These are phyloP conservation scores for Umimayanthus kanabou DNA, from an alignment of 92 coral and sea anemone genomes.

Conservation along the genomic window DNA sequence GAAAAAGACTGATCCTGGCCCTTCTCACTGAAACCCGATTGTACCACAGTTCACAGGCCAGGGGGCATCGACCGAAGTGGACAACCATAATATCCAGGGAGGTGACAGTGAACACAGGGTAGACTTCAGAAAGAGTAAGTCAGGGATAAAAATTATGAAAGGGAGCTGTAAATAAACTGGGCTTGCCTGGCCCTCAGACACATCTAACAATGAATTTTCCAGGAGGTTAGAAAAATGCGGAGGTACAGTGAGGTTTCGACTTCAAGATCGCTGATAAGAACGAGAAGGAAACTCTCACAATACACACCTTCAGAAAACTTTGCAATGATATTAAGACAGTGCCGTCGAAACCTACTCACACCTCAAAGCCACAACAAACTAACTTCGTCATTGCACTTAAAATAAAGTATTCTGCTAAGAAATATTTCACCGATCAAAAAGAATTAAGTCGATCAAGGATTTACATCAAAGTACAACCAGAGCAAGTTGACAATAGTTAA, in stretches of 20 bases:
- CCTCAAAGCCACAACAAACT: slow-evolving; percentile 31
- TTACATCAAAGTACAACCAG: slow-evolving; percentile 48
- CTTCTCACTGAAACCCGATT: slow-evolving; percentile 6
- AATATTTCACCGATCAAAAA: slow-evolving; percentile 40
- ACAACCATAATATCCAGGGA: slow-evolving; percentile 29
- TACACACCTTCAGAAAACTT: slow-evolving; percentile 46
- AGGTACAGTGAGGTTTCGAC: slow-evolving; percentile 45
- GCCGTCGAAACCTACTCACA: slow-evolving; percentile 44
- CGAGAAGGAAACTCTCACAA: slow-evolving; percentile 46
- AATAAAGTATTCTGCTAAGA: slow-evolving; percentile 59
- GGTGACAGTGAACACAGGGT: slow-evolving; percentile 7
- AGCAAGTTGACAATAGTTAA: slow-evolving; percentile 45
- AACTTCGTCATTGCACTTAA: slow-evolving; percentile 60
- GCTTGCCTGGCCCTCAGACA: slow-evolving; percentile 49
- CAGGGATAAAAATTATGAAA: slow-evolving; percentile 49
- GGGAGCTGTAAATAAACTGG: slow-evolving; percentile 48
- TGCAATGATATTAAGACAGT: slow-evolving; percentile 64
- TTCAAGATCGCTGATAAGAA: slow-evolving; percentile 42
- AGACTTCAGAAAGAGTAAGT: slow-evolving; percentile 59
- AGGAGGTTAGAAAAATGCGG: slow-evolving; percentile 49
- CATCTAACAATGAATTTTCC: slow-evolving; percentile 71
- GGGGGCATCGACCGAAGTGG: slow-evolving; percentile 9
- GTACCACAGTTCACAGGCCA: background rate
- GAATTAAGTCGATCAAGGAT: slow-evolving; percentile 28
- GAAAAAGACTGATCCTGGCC: slow-evolving; percentile 6